Percentiles rank a stretch among this genome's conserved stretches.
phyloP scores from a whole-genome alignment of 2,888 invertebrate genomes.

The Drosophila kokeensis region DNA sequence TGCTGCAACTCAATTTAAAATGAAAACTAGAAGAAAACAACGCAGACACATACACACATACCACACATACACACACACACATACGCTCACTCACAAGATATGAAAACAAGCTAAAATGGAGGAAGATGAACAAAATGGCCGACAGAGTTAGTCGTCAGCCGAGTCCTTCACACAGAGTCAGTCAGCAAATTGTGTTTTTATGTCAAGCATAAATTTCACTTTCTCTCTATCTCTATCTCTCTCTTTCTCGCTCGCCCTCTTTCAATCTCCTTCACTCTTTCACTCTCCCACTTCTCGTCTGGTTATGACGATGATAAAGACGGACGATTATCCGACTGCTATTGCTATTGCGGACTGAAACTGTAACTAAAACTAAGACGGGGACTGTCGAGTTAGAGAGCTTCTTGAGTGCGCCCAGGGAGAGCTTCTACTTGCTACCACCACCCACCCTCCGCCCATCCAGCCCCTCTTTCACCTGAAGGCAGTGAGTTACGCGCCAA shows the following conservation, averaged over 20 bases:
- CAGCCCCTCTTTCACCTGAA: neutral
- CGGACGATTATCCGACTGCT: constrained; percentile 60
- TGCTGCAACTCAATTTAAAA: constrained; percentile 63
- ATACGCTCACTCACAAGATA: constrained; percentile 9
- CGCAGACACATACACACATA: neutral
- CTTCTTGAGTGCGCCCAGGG: neutral
- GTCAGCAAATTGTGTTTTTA: constrained; percentile 76
- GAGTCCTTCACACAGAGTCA: constrained; percentile 52
- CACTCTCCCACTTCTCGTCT: neutral
- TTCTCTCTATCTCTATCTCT: constrained; percentile 18
- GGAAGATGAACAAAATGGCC: constrained; percentile 61
- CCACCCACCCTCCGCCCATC: neutral
- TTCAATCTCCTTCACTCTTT: neutral
- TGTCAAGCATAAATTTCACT: constrained; percentile 78
- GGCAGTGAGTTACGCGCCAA: constrained; percentile 24
- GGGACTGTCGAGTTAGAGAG: neutral
- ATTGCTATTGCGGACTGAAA: constrained; percentile 12
- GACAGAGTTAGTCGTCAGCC: constrained; percentile 60
- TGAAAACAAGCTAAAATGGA: constrained; percentile 51
- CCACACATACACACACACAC: neutral
- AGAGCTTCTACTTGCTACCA: constrained; percentile 69
- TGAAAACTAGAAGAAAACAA: neutral
- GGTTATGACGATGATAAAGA: constrained; percentile 52
- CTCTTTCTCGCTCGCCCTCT: neutral
- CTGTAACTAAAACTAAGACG: constrained; percentile 37